Conservation (phyloP, 1,140 invertebrate genomes). For the Watersipora subatra region DNA sequence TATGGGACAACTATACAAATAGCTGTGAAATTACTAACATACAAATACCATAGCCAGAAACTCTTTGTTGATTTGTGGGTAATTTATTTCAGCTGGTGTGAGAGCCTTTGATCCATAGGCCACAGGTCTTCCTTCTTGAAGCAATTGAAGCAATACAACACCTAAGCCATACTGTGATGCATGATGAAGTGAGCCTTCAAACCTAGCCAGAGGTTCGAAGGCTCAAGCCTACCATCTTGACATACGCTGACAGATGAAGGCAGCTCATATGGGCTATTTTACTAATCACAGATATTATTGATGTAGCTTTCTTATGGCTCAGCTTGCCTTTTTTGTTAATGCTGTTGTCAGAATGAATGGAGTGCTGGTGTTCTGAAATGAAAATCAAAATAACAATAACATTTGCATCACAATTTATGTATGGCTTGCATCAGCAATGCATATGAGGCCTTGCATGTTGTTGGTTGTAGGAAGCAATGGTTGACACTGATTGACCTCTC, state of each 20-base stretch:
- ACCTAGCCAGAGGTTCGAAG: not conserved
- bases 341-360: constrained; percentile 14
- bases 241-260: too few relatives aligned
- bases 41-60: constrained; percentile 43
- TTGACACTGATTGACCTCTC: too few relatives aligned
- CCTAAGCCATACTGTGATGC: not conserved
- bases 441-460: too few relatives aligned
- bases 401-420: constrained; percentile 20
- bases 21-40: constrained; percentile 44
- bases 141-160: too few relatives aligned
- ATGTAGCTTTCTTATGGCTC: not conserved
- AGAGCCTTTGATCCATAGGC: not conserved
- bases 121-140: not conserved
- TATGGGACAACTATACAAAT: constrained; percentile 32
- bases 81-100: constrained; percentile 36
- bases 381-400: constrained; percentile 17
- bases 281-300: too few relatives aligned
- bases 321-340: constrained; percentile 31
- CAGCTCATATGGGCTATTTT: too few relatives aligned
- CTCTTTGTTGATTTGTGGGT: too few relatives aligned
- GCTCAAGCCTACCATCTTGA: too few relatives aligned
- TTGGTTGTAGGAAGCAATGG: too few relatives aligned
- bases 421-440: too few relatives aligned
- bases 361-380: constrained; percentile 13
- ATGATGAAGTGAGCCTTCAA: not conserved